These are phyloP conservation scores for Blastobasis adustella DNA, from an alignment of 2,888 invertebrate species.

Conservation along the genomic window DNA sequence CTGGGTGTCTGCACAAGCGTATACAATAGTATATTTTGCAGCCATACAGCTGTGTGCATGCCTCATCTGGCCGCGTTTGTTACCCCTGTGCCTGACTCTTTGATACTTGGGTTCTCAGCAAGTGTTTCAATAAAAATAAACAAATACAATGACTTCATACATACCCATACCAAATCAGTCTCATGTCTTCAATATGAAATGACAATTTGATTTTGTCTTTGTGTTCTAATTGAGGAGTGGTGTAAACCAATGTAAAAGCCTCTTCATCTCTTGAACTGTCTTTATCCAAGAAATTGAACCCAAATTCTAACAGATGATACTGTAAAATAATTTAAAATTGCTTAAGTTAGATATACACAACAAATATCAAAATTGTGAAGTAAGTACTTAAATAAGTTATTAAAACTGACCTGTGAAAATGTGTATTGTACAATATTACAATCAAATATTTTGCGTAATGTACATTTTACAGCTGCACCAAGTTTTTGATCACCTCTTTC, in stretches of 20 bases:
- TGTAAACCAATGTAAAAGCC: conserved; percentile 42
- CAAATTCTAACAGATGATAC: conserved; percentile 53
- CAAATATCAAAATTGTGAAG: no score
- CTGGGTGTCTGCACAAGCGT: no score
- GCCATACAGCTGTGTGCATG: no score
- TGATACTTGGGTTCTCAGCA: no score
- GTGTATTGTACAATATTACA: conserved; percentile 53
- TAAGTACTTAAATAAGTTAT: not conserved
- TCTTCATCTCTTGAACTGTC: conserved; percentile 45
- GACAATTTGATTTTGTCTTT: conserved; percentile 46
- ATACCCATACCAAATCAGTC: conserved; percentile 56
- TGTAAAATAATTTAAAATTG: conserved; percentile 17
- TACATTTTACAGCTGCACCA: conserved; percentile 42
- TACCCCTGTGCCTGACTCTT: no score
- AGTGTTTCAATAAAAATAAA: no score
- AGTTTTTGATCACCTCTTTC: conserved; percentile 56
- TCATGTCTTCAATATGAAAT: conserved; percentile 53
- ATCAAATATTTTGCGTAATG: conserved; percentile 58
- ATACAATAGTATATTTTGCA: no score
- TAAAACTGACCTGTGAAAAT: conserved; percentile 52
- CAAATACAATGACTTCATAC: conserved; percentile 1
- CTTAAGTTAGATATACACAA: not conserved
- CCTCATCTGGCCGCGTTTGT: no score
- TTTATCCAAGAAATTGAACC: conserved; percentile 48
- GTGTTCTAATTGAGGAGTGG: conserved; percentile 38